phyloP scores from a whole-genome alignment of 2,113 vertebrate genomes.

The Arenaria interpres region DNA sequence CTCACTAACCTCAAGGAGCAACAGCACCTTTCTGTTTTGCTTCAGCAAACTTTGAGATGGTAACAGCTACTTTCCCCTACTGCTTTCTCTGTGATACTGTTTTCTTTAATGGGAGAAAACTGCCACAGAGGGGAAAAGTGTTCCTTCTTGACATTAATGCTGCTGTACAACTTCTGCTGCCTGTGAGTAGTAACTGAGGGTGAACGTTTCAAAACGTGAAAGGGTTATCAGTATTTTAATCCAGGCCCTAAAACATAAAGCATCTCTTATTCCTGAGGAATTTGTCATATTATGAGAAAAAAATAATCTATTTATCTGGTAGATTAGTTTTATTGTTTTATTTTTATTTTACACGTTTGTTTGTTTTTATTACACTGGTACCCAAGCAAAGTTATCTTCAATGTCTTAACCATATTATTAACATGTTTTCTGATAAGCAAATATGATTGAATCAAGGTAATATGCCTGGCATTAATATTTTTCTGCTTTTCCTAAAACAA shows the following conservation, averaged over 20 bases:
- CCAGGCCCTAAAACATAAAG: not conserved
- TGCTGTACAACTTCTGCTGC: not conserved
- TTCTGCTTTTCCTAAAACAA: not conserved
- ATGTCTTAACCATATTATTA: not conserved
- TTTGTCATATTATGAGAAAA: not conserved
- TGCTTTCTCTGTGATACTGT: not conserved
- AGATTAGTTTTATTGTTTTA: not conserved
- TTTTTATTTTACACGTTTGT: not conserved
- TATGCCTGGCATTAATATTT: not conserved
- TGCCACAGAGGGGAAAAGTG: not conserved
- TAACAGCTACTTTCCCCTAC: not conserved
- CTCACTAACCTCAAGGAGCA: not conserved
- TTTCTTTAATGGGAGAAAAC: not conserved
- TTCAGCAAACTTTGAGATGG: not conserved
- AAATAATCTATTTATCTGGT: not conserved
- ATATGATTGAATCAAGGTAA: not conserved
- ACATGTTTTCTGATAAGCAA: not conserved
- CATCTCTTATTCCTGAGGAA: not conserved
- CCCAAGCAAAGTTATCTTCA: not conserved
- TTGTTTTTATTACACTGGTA: not conserved
- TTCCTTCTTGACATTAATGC: not conserved
- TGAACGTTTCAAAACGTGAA: not conserved
- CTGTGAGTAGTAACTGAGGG: not conserved
- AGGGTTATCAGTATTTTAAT: not conserved
- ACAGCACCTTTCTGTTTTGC: not conserved